phyloP scores from a whole-genome alignment of 1,140 invertebrate genomes.

The Zelostemma sp. region DNA sequence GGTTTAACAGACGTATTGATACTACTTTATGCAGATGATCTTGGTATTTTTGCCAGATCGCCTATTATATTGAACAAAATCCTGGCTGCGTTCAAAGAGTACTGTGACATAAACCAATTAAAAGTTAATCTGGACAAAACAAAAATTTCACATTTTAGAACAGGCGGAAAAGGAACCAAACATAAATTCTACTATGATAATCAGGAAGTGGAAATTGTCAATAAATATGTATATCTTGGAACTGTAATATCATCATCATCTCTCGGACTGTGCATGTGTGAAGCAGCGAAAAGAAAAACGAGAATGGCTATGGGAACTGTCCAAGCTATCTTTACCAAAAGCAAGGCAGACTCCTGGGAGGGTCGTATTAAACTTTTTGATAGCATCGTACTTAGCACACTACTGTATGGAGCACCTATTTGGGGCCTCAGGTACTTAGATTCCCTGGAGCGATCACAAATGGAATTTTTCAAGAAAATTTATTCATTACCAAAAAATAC shows the following conservation, averaged over 20 bases:
- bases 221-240: constrained; percentile 17
- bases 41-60: constrained; percentile 1
- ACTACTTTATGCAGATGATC: constrained; percentile 9
- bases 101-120: constrained; percentile 12
- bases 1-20: neutral
- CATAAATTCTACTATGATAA: no score
- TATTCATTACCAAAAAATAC: constrained; percentile 16
- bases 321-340: neutral
- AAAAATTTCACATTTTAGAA: constrained; percentile 11
- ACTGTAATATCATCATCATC: constrained; percentile 2
- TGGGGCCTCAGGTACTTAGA: constrained; percentile 20
- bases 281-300: constrained; percentile 5
- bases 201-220: constrained; percentile 6
- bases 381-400: constrained; percentile 10
- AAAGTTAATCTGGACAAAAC: constrained; percentile 18
- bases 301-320: constrained; percentile 8
- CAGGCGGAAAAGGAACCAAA: neutral
- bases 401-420: constrained; percentile 14
- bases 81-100: neutral
- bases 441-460: constrained; percentile 2
- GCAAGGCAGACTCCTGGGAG: constrained; percentile 18
- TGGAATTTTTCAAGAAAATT: constrained; percentile 17
- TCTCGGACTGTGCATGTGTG: neutral
- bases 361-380: constrained; percentile 10
- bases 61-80: neutral